phyloP scores from a whole-genome alignment of 2,797 vertebrate genomes.

The Rachycentron canadum region DNA sequence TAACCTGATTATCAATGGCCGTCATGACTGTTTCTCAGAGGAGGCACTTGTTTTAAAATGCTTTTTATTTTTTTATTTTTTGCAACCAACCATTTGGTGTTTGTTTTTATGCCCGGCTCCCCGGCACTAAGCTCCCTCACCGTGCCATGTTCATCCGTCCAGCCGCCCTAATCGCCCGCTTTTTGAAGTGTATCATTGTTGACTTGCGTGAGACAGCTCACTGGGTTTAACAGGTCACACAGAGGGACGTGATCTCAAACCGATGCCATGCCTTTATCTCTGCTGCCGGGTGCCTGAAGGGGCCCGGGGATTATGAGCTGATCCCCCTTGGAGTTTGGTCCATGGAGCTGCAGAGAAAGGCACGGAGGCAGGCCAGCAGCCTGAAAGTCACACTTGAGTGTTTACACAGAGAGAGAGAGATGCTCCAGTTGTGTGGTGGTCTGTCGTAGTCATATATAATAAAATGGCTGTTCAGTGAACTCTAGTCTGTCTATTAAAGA shows the following conservation, averaged over 20 bases:
- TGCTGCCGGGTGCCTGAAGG: conserved; percentile 56
- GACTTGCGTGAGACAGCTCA: conserved; percentile 47
- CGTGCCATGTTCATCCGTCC: conserved; percentile 43
- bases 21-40: conserved; percentile 43
- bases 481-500: background rate
- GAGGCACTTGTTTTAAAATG: conserved; percentile 24
- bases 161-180: conserved; percentile 29
- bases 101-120: conserved; percentile 58
- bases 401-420: conserved; percentile 33
- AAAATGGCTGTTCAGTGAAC: conserved; percentile 29
- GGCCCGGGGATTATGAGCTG: conserved; percentile 68
- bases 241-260: conserved; percentile 67
- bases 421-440: conserved; percentile 42
- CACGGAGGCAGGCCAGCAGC: conserved; percentile 18
- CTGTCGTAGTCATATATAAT: conserved; percentile 17
- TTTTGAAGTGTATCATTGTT: conserved; percentile 63
- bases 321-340: conserved; percentile 64
- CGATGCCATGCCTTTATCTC: conserved; percentile 63
- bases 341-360: conserved; percentile 32
- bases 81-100: conserved; percentile 14
- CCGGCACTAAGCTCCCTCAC: conserved; percentile 31
- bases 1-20: conserved; percentile 50
- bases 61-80: background rate
- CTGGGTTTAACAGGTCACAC: conserved; percentile 57
- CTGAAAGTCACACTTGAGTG: conserved; percentile 51